phyloP scores from a whole-genome alignment of 2,113 vertebrate genomes.

The Poeciliopsis turrubarensis region DNA sequence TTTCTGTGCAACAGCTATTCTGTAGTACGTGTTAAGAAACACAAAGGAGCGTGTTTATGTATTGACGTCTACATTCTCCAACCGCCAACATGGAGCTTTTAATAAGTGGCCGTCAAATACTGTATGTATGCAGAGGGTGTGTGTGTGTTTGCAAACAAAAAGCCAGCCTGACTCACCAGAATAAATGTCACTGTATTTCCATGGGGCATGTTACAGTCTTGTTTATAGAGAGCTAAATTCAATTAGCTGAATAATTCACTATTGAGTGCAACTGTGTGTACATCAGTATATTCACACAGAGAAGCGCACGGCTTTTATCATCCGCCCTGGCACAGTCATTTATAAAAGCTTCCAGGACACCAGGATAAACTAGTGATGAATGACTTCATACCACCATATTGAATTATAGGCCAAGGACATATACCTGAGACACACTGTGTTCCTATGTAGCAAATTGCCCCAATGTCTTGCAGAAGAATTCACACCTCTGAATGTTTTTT shows the following conservation, averaged over 20 bases:
- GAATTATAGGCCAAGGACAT: not conserved
- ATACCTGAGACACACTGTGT: not conserved
- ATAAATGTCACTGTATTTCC: conserved; percentile 60
- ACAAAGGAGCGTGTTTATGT: not conserved
- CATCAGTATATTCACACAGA: conserved; percentile 1
- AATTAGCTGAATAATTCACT: conserved; percentile 31
- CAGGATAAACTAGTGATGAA: not conserved
- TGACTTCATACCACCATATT: not conserved
- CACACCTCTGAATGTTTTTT: too few relatives aligned
- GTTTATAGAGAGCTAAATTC: conserved; percentile 47
- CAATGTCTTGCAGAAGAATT: not conserved
- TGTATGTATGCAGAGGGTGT: not conserved
- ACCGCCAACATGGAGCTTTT: conserved; percentile 3
- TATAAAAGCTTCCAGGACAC: not conserved
- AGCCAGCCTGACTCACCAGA: conserved; percentile 17
- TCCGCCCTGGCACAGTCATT: conserved; percentile 2
- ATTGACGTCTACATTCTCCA: not conserved
- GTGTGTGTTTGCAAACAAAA: conserved; percentile 11
- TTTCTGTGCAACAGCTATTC: not conserved
- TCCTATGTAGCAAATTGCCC: not conserved
- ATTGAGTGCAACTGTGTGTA: not conserved
- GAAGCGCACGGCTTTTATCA: not conserved
- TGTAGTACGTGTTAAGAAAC: not conserved
- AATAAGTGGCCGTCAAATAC: not conserved
- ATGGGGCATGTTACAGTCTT: conserved; percentile 46